Conservation (phyloP, 2,113 vertebrate species). For the Blennius ocellaris region DNA sequence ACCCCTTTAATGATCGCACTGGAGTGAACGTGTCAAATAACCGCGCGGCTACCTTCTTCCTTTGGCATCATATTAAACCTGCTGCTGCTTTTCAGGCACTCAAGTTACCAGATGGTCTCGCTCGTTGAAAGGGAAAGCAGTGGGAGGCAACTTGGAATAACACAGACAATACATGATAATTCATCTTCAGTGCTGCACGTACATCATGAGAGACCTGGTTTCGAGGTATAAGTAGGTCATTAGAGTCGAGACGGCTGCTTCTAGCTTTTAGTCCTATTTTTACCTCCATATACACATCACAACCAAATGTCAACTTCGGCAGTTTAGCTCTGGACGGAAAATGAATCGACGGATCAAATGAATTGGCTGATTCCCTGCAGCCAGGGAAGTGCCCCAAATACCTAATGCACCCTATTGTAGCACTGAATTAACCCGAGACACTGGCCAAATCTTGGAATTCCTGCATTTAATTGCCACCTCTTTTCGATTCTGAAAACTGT, state of each 20-base stretch:
- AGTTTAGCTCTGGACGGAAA: slow-evolving; percentile 45
- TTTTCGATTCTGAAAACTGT: background rate
- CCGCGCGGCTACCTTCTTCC: slow-evolving; percentile 12
- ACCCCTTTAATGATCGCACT: slow-evolving; percentile 3
- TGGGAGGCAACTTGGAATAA: slow-evolving; percentile 12
- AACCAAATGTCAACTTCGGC: slow-evolving; percentile 37
- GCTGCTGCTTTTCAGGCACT: slow-evolving; percentile 29
- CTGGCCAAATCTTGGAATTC: slow-evolving; percentile 18
- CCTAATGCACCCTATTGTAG: slow-evolving; percentile 44
- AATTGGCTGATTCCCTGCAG: slow-evolving; percentile 39
- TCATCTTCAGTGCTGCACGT: background rate
- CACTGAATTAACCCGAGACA: slow-evolving; percentile 54
- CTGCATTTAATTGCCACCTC: background rate
- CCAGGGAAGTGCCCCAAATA: slow-evolving; percentile 55
- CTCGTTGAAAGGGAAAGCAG: slow-evolving; percentile 7
- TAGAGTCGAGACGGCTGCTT: background rate
- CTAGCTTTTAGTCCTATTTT: slow-evolving; percentile 26
- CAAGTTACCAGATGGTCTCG: slow-evolving; percentile 46
- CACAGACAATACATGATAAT: slow-evolving; percentile 3
- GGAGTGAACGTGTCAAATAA: slow-evolving; percentile 21
- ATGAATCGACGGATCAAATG: slow-evolving; percentile 53
- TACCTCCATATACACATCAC: background rate
- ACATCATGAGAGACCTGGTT: background rate
- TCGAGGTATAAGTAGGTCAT: slow-evolving; percentile 20
- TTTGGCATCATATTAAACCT: slow-evolving; percentile 25